phyloP scores from a whole-genome alignment of 2,888 invertebrate genomes.

The Antheraea assamensis region DNA sequence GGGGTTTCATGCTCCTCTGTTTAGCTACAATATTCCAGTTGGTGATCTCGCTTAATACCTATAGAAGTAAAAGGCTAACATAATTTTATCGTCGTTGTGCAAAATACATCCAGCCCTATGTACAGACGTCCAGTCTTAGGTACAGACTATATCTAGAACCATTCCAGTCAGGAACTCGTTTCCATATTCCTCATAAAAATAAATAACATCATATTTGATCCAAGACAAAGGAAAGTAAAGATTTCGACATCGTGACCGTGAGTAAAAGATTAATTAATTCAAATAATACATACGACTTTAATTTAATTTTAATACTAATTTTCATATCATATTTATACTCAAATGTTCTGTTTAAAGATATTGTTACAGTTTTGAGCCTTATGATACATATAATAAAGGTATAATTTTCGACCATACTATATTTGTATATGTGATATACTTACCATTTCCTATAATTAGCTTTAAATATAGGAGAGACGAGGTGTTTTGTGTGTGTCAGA shows the following conservation, averaged over 20 bases:
- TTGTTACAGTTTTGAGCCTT: constrained; percentile 26
- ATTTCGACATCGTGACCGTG: too few relatives aligned
- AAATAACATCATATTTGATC: background rate
- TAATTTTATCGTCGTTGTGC: too few relatives aligned
- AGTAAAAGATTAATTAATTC: background rate
- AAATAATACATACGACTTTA: background rate
- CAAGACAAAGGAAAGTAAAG: background rate
- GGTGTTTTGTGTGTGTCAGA: constrained; percentile 18
- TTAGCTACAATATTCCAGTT: too few relatives aligned
- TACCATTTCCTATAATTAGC: constrained; percentile 29
- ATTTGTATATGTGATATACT: constrained; percentile 47
- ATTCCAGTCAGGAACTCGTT: too few relatives aligned
- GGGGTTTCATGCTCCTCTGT: too few relatives aligned
- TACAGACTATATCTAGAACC: too few relatives aligned
- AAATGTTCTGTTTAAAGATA: constrained; percentile 3
- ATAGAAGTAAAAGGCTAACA: too few relatives aligned
- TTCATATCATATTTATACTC: background rate
- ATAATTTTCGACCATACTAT: constrained; percentile 27
- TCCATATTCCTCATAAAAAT: background rate
- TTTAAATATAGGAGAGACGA: constrained; percentile 18
- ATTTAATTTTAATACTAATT: background rate
- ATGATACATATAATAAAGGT: constrained; percentile 25
- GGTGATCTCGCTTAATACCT: too few relatives aligned
- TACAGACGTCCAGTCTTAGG: too few relatives aligned
- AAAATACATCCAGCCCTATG: too few relatives aligned